These are phyloP conservation scores for Cherax quadricarinatus DNA, from an alignment of 1,140 invertebrate genomes.

Conservation along the genomic window DNA sequence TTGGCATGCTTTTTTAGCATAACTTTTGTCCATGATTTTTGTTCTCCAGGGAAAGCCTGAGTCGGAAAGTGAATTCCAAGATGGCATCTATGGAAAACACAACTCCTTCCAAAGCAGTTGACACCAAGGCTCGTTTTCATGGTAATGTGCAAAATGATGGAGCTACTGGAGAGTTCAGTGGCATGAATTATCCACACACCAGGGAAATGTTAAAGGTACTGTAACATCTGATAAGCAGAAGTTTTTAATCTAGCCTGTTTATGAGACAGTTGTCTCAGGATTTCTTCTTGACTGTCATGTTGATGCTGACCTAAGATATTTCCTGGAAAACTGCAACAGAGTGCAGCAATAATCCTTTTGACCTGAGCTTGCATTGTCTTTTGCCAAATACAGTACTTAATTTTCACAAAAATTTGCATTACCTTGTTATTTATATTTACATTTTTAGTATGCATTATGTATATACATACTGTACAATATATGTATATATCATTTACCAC, in stretches of 20 bases:
- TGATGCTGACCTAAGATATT: too few relatives aligned
- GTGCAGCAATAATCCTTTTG: too few relatives aligned
- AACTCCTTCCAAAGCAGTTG: neutral
- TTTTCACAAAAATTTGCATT: too few relatives aligned
- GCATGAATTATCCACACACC: constrained; percentile 84
- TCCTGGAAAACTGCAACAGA: neutral
- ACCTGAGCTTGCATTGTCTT: too few relatives aligned
- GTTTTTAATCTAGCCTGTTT: too few relatives aligned
- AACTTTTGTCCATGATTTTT: too few relatives aligned
- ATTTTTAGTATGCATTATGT: too few relatives aligned
- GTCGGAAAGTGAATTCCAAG: constrained; percentile 17
- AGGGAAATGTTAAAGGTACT: constrained; percentile 81
- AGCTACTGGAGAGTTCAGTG: constrained; percentile 86
- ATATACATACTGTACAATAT: too few relatives aligned
- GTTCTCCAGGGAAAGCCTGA: neutral
- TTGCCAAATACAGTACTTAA: too few relatives aligned
- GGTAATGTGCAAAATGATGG: constrained; percentile 87
- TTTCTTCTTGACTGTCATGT: neutral
- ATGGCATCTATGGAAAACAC: constrained; percentile 19
- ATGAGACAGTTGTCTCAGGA: neutral
- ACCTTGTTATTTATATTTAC: too few relatives aligned
- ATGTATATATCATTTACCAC: too few relatives aligned
- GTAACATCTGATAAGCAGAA: neutral
- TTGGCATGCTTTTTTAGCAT: too few relatives aligned
- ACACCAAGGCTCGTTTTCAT: constrained; percentile 78